phyloP scores from a whole-genome alignment of 2,888 invertebrate genomes.

The Cerastis rubricosa region DNA sequence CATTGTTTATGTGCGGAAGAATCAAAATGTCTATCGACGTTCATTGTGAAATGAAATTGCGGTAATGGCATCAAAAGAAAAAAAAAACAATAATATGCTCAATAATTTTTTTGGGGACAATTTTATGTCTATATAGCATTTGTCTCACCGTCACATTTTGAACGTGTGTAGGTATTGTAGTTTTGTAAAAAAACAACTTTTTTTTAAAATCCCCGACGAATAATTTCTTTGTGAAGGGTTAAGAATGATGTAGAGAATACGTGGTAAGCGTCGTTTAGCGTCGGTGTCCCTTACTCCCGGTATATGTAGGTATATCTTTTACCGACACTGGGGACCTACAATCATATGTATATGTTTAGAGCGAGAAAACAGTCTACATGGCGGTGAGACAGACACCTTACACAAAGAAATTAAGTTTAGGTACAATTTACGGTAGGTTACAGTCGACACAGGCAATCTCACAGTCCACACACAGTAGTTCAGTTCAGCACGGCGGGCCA shows the following conservation, averaged over 20 bases:
- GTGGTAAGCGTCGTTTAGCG: no score
- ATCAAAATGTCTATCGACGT: not conserved
- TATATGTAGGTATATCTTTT: not conserved
- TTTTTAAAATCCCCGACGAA: not conserved
- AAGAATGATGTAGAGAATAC: no score
- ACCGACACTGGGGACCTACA: not conserved
- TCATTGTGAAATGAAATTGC: constrained; percentile 3
- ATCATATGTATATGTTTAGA: not conserved
- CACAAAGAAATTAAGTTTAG: not conserved
- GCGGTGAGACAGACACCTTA: not conserved
- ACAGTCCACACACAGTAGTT: not conserved
- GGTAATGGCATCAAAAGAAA: not conserved
- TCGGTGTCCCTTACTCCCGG: no score
- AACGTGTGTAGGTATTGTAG: no score
- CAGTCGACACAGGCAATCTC: constrained; percentile 11
- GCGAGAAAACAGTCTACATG: not conserved
- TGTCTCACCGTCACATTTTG: not conserved
- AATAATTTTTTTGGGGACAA: not conserved
- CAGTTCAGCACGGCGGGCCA: not conserved
- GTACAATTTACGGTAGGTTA: not conserved
- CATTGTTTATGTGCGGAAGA: not conserved
- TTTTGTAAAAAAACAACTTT: no score
- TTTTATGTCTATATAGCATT: not conserved
- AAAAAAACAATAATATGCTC: not conserved
- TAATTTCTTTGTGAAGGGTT: no score